Evolutionary conservation across 92 coral and sea anemone genomes (phyloP).

Genomic region (Blastomussa wellsi): DNA sequence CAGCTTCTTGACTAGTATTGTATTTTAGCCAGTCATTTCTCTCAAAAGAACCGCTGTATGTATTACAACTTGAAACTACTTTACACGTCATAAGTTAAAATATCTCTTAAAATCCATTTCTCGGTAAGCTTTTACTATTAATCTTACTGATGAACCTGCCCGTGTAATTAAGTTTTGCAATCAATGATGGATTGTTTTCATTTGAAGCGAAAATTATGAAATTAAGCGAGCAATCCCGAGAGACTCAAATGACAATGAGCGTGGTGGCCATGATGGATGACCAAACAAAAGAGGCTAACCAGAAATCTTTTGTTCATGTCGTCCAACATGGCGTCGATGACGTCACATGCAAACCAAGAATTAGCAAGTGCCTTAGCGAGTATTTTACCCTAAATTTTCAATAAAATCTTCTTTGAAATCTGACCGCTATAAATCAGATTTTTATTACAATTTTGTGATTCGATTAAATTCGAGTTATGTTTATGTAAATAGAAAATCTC

Average conservation of each 20-base stretch:
- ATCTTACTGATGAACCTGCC: not conserved
- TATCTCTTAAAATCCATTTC: not conserved
- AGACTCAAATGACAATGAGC: too few relatives aligned
- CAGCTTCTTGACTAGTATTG: not conserved
- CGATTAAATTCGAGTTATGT: not conserved
- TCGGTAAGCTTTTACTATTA: not conserved
- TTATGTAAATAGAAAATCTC: too few relatives aligned
- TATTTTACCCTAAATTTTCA: not conserved
- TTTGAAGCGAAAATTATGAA: not conserved
- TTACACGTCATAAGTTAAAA: not conserved
- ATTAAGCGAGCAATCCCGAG: too few relatives aligned
- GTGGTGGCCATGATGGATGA: too few relatives aligned
- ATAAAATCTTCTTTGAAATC: not conserved
- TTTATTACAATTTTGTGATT: not conserved
- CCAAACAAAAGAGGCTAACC: too few relatives aligned
- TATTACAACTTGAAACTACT: not conserved
- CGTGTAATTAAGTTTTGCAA: not conserved
- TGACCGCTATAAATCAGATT: not conserved
- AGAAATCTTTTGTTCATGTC: too few relatives aligned
- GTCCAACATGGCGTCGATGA: too few relatives aligned
- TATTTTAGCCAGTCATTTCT: not conserved
- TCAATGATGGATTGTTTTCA: not conserved
- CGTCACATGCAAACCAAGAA: too few relatives aligned
- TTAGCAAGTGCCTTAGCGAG: too few relatives aligned
- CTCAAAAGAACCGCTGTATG: not conserved